Base-by-base conservation (phyloP, 2,113 vertebrate genomes). In the Ophthalmolycus amberensis region DNA sequence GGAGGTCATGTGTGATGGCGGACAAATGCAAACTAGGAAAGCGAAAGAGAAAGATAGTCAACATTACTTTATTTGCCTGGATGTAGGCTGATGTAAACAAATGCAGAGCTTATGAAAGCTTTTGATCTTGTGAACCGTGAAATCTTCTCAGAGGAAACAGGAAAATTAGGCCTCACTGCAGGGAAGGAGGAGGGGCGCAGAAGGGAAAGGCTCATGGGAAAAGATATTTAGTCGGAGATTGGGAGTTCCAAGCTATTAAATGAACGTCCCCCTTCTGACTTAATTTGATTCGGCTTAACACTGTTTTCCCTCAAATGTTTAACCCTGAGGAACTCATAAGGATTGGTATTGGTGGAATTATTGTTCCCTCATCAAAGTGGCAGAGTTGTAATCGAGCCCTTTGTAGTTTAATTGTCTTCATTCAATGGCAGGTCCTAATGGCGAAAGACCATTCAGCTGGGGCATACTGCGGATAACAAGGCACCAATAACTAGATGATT, bases 71-170 rank as follows among this genome's bases (percentile, higher is more conserved):
- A 88, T 92, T 90, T 90, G 72, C 75, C 80, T 34, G 87, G 60
- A 85, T 87, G 89, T 83, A 86, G 91, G 86, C 92, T 92, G 91
- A 90, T 91, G 89, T 93, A 93, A 94, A 93, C 93, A 94, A 92
- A 91, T 70, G 70, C 82, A 27, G 80, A 88, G 91, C 91, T 91
- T 85, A 90, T 89, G 84, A 80, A 83, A 90, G 90, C 91, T 89
- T 94, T 93, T 94, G 92, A 95, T 93, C 91, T 92, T 40, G 71
- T 92, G 91, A 92, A 92, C 91, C 84, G 56, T 94, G 91, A 94
- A 92, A 93, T 93, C 85, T 91, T 91, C 91, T 85, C 16, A 34
- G 75, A 81, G 69, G 91, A 94, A 92, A 91, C 85, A 86, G 85
- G 84, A 90, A 93, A 92, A 93, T 93, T 90, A 87, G 92, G 81